phyloP scores from a whole-genome alignment of 2,888 invertebrate species.

The Gastracanthus pulcherrimus region DNA sequence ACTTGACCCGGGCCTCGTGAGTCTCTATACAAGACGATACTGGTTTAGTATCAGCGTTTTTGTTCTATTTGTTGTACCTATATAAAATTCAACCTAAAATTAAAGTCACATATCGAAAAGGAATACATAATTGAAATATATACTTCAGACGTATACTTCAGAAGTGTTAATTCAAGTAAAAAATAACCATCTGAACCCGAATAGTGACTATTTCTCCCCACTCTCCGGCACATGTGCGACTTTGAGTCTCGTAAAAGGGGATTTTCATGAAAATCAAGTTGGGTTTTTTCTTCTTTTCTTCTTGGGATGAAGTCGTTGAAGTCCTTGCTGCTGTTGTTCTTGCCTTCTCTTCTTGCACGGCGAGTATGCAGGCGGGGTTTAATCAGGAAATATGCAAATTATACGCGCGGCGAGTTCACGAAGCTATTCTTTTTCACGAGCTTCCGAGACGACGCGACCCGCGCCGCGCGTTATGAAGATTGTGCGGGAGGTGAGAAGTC shows the following conservation, averaged over 20 bases:
- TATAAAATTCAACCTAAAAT: too few species aligned
- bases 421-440: not conserved
- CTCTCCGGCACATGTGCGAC: not conserved
- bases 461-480: not conserved
- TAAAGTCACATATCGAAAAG: too few species aligned
- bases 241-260: not conserved
- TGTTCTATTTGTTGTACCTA: too few species aligned
- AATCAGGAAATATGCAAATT: slow-evolving; percentile 38
- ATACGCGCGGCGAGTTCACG: not conserved
- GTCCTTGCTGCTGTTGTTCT: not conserved
- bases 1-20: too few species aligned
- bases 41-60: too few species aligned
- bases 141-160: too few species aligned
- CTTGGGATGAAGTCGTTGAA: too few species aligned
- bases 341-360: not conserved
- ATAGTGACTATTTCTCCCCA: too few species aligned
- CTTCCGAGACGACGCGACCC: not conserved
- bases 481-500: not conserved
- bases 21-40: too few species aligned
- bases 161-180: too few species aligned
- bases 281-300: not conserved
- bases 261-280: not conserved
- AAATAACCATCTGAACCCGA: too few species aligned
- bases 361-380: not conserved
- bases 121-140: too few species aligned